Base-by-base conservation (phyloP, 1,140 invertebrate genomes). In the Panagrolaimus sp. region DNA sequence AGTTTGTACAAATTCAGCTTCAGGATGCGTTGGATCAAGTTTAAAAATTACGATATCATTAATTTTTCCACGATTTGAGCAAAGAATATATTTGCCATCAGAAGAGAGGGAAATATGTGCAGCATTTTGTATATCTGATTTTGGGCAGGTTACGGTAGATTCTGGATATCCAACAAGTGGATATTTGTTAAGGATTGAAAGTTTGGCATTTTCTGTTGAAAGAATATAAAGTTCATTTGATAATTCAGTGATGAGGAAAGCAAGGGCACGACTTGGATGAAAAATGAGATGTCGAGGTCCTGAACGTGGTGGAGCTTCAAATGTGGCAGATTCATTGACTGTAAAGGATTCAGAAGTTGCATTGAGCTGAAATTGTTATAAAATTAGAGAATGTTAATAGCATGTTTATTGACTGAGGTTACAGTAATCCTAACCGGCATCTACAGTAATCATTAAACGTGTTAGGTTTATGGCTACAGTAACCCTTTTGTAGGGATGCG, bases 221-320 rank as follows among this genome's bases (percentile, higher is more conserved):
- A 43, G 43, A 55, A 70, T 55, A 17, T 26, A 21, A 32, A 70
- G 45, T 24, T 26, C 43, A 28, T 70, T 70, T 15, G 68, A 46
- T 17, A 70, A 17, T 68, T 70, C 68, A 0, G 24, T 46, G 38
- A 70, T 47, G 21, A 70, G 24, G 32, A 70, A 70, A 0, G 58
- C 24, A 38, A 70, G 38, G 4, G 68, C 15, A n/a, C 43, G 58
- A 43, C 12, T 28, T 9, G 68, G 68, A 58, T 70, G 68, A 15
- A 68, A 68, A 1, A 70, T 15, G 1, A 70, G n/a, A 32, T 67
- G 55, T 1, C 68, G 68, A 26, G 68, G 68, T 28, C 68, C 68
- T 12, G 44, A 65, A 15, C 68, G 24, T 0, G 26, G 43, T 32
- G 66, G 52, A 63, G 32, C 7, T 38, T 38, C 32, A 38, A 38